Percentiles rank a stretch among this genome's conserved stretches.
These are phyloP conservation scores for Prochilodus magdalenae DNA, from an alignment of 2,113 vertebrate species.

Conservation along the genomic window DNA sequence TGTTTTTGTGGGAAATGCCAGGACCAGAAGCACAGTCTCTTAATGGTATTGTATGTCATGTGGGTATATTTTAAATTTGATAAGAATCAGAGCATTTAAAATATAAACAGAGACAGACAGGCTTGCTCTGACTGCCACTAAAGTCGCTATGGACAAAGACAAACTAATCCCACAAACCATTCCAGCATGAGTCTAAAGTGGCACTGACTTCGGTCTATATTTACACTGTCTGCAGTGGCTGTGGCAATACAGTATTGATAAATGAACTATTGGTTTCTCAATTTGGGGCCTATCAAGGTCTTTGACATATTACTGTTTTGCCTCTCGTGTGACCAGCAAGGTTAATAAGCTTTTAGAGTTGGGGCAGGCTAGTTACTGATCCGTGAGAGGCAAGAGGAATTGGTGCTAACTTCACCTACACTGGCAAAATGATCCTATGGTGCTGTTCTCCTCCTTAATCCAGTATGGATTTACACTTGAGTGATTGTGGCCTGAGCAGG, in stretches of 20 bases:
- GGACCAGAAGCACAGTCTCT: slow-evolving; percentile 11
- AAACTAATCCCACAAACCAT: not conserved
- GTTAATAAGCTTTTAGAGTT: slow-evolving; percentile 24
- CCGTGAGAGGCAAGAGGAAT: slow-evolving; percentile 38
- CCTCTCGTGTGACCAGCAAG: not conserved
- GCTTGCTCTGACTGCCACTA: not conserved
- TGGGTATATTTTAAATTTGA: slow-evolving; percentile 57
- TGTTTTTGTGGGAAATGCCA: slow-evolving; percentile 41
- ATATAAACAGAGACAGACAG: slow-evolving; percentile 10
- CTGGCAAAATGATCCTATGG: slow-evolving; percentile 50
- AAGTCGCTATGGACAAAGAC: not conserved
- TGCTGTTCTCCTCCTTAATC: slow-evolving; percentile 57
- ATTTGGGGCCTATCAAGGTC: not conserved
- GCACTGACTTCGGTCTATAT: not conserved
- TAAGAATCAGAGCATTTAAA: slow-evolving; percentile 55
- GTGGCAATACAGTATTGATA: not conserved
- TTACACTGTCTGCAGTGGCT: not conserved
- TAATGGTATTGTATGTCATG: slow-evolving; percentile 24
- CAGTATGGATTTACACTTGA: slow-evolving; percentile 56
- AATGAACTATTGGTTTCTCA: not conserved
- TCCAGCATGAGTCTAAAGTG: not conserved
- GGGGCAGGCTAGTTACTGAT: not conserved
- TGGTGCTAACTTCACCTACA: slow-evolving; percentile 62
- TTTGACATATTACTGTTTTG: slow-evolving; percentile 22
- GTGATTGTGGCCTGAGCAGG: slow-evolving; percentile 56